phyloP scores from a whole-genome alignment of 64 coral and sea anemone species.

The Montipora capricornis region DNA sequence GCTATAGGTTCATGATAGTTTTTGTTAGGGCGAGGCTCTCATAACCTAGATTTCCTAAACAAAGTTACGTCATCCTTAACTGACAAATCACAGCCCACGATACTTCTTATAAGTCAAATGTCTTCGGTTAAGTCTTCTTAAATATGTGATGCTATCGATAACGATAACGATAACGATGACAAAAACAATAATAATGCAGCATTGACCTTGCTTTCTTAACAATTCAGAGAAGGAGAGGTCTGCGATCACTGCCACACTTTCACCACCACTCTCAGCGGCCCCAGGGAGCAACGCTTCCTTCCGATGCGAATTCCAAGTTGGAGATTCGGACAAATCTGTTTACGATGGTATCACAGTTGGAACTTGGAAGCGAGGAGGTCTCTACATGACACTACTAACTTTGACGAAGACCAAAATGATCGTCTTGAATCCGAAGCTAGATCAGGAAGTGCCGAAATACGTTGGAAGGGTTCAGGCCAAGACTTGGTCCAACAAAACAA shows the following conservation, averaged over 20 bases:
- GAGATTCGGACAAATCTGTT: background rate
- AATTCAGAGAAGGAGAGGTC: background rate
- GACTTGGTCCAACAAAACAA: background rate
- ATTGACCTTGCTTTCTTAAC: background rate
- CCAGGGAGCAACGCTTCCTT: background rate
- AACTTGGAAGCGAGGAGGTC: background rate
- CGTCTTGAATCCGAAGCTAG: background rate
- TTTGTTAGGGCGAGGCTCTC: background rate
- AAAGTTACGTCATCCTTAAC: too few relatives aligned
- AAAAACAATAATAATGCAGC: background rate
- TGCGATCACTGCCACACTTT: background rate
- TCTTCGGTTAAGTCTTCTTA: too few relatives aligned
- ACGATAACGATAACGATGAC: too few relatives aligned
- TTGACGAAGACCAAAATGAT: background rate
- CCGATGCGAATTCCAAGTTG: background rate
- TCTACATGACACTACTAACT: background rate
- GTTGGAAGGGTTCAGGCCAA: background rate
- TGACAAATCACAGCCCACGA: too few relatives aligned
- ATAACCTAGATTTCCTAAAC: background rate
- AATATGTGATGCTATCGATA: background rate
- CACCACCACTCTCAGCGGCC: background rate
- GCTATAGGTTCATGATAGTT: background rate
- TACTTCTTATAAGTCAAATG: too few relatives aligned
- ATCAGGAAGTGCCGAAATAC: background rate
- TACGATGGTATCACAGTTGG: constrained; percentile 7